Evolutionary conservation across 2,113 vertebrate species (phyloP).

Genomic region (Lophura nycthemera): DNA sequence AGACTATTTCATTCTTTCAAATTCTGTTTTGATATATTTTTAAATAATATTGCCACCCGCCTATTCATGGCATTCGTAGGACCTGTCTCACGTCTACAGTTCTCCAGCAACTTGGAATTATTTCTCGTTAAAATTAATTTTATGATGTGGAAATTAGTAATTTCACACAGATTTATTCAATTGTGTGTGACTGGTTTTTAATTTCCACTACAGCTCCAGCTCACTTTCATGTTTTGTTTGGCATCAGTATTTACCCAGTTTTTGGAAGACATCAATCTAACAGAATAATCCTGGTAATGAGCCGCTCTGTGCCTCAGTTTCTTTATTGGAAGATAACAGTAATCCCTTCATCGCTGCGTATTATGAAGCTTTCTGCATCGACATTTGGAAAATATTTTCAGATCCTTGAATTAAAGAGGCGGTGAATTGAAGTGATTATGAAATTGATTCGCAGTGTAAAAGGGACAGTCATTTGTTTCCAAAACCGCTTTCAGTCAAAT

Average conservation of each 20-base stretch:
- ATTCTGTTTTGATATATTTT: not conserved
- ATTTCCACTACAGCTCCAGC: not conserved
- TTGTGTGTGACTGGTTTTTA: not conserved
- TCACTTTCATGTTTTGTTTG: not conserved
- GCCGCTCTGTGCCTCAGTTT: conserved; percentile 18
- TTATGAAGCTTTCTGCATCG: conserved; percentile 3
- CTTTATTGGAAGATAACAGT: not conserved
- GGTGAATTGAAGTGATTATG: not conserved
- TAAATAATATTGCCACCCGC: not conserved
- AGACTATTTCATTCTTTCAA: not conserved
- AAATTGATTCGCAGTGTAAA: not conserved
- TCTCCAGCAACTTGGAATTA: not conserved
- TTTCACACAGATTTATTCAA: conserved; percentile 44
- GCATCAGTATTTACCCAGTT: not conserved
- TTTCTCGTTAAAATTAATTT: conserved; percentile 47
- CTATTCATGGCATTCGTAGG: not conserved
- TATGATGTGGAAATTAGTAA: conserved; percentile 35
- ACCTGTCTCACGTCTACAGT: not conserved
- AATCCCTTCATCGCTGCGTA: not conserved
- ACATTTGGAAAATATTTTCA: conserved; percentile 33
- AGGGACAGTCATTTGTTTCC: not conserved
- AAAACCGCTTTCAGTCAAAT: conserved; percentile 38
- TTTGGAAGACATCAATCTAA: not conserved
- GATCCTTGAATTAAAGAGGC: conserved; percentile 5
- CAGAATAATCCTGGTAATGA: conserved; percentile 33